phyloP scores from a whole-genome alignment of 1,140 invertebrate genomes.

The Monomorium pharaonis region DNA sequence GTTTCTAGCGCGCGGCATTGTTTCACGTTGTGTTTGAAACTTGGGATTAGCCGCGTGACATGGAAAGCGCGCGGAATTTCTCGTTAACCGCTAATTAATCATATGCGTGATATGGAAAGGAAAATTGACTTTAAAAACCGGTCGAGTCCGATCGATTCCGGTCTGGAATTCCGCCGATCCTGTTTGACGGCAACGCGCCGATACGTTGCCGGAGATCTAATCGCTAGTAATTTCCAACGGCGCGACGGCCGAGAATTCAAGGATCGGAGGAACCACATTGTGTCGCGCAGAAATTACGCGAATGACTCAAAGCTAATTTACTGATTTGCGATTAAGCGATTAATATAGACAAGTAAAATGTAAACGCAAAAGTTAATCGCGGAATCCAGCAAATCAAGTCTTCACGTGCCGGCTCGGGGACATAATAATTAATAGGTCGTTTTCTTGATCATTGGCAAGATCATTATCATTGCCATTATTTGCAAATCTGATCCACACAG shows the following conservation, averaged over 20 bases:
- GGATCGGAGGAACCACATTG: neutral
- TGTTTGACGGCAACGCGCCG: neutral
- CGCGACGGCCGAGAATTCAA: neutral
- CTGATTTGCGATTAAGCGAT: neutral
- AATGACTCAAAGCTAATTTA: neutral
- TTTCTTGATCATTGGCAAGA: neutral
- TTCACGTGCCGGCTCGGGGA: neutral
- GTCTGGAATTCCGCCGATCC: neutral
- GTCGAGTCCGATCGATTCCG: slow-evolving; percentile 1
- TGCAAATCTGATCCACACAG: neutral
- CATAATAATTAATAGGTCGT: neutral
- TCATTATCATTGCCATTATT: slow-evolving; percentile 15
- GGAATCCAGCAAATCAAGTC: neutral
- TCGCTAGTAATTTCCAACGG: neutral
- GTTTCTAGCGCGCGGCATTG: slow-evolving; percentile 6
- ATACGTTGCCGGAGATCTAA: neutral
- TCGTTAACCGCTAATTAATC: neutral
- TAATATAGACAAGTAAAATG: neutral
- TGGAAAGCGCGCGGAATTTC: neutral
- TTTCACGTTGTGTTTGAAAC: neutral
- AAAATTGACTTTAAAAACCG: neutral
- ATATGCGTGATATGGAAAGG: neutral
- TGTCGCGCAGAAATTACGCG: neutral
- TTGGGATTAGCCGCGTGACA: neutral
- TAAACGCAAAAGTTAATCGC: neutral